These are phyloP conservation scores for Thyatira batis DNA, from an alignment of 2,888 invertebrate species.

Conservation along the genomic window DNA sequence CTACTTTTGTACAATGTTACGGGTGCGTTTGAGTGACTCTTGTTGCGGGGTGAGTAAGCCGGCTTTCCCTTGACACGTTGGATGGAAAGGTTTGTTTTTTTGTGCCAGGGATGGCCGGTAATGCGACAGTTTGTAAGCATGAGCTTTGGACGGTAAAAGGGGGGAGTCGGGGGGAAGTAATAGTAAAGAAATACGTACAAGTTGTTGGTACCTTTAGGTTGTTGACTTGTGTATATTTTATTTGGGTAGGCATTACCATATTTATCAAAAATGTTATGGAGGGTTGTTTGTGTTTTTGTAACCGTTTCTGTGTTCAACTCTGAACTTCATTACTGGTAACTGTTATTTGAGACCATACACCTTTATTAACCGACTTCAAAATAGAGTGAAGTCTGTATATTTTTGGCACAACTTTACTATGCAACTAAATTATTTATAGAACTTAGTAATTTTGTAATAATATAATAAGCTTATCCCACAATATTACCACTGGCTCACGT, in stretches of 20 bases:
- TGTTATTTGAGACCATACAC: neutral
- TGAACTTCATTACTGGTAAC: neutral
- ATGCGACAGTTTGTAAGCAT: conserved; percentile 82
- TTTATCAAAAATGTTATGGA: neutral
- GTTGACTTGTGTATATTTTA: conserved; percentile 70
- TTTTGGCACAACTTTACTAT: too few relatives aligned
- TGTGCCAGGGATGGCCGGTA: conserved; percentile 71
- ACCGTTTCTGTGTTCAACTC: neutral
- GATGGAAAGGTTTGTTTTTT: conserved; percentile 41
- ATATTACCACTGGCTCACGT: too few relatives aligned
- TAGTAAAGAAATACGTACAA: conserved; percentile 75
- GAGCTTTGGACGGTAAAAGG: conserved; percentile 65
- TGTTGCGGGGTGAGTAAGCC: conserved; percentile 44
- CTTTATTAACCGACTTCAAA: too few relatives aligned
- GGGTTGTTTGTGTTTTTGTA: neutral
- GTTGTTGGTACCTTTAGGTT: conserved; percentile 60
- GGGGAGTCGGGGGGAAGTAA: conserved; percentile 45
- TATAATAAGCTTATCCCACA: too few relatives aligned
- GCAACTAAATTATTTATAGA: too few relatives aligned
- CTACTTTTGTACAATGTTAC: conserved; percentile 33
- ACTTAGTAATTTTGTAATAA: too few relatives aligned
- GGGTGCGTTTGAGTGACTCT: conserved; percentile 31
- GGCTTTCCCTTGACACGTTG: conserved; percentile 39
- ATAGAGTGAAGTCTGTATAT: too few relatives aligned
- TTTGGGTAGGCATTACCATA: conserved; percentile 29